These are phyloP conservation scores for Molothrus aeneus DNA, from an alignment of 2,797 vertebrate species.

Conservation along the genomic window DNA sequence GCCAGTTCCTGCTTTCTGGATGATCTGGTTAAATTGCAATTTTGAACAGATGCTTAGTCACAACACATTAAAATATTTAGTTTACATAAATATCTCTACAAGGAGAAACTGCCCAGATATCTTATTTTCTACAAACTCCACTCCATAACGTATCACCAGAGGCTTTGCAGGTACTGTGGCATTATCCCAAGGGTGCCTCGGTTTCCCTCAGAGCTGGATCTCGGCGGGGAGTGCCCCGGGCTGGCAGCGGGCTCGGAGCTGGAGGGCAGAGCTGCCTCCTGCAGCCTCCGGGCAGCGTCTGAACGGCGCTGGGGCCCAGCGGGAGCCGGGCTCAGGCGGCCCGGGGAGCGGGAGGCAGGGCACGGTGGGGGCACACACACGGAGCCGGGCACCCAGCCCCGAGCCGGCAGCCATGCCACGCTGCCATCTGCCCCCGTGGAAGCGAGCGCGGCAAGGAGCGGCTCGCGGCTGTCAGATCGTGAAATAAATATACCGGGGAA, in stretches of 20 bases:
- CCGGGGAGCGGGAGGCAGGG: too few species aligned
- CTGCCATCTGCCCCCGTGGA: too few species aligned
- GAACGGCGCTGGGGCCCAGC: neutral
- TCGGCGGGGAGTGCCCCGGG: accelerated
- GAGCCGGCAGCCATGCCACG: too few species aligned
- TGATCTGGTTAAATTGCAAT: neutral
- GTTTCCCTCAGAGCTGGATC: neutral
- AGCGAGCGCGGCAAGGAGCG: too few species aligned
- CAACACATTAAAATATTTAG: neutral
- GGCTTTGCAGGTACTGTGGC: neutral
- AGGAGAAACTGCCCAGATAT: neutral
- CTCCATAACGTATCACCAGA: neutral
- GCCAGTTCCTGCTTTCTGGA: neutral
- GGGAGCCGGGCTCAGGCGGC: too few species aligned
- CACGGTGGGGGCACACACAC: too few species aligned
- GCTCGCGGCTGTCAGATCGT: too few species aligned
- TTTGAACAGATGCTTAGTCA: slow-evolving; percentile 17
- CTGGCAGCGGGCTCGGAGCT: neutral
- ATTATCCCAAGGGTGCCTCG: neutral
- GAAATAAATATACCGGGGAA: too few species aligned
- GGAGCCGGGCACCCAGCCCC: too few species aligned
- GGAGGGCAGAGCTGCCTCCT: neutral
- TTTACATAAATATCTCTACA: neutral
- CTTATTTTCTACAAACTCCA: neutral
- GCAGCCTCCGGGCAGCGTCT: neutral